Evolutionary conservation across 2,113 vertebrate species (phyloP), one percentile per base, ranked within the genome.

Genomic region (Spermophilus dauricus): DNA sequence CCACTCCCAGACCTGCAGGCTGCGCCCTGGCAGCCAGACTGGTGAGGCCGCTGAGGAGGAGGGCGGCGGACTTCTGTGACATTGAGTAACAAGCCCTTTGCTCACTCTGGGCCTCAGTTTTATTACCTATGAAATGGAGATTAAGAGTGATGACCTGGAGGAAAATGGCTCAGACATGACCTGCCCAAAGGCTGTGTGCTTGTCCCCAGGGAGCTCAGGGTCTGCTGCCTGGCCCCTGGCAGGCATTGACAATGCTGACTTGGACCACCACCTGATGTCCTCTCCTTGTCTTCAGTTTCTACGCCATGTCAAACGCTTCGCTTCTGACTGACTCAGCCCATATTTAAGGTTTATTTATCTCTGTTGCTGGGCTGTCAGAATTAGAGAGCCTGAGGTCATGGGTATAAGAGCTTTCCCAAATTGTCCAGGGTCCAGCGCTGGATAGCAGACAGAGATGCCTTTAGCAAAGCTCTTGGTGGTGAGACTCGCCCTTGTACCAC

Each of bases 291-390:
- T 70, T 30, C 39, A 70, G 51, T 83, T 86, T 53, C 45, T 8
- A 12, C 45, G 2, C 3, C 28, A 76, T 51, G 51, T 18, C 73
- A 80, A 77, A 34, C 58, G 28, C n/a, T 75, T 89, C 22, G 17
- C 56, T 86, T 3, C 37, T 30, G 78, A 26, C 67, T 37, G 70
- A 81, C 72, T 95, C 65, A 17, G 37, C 84, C 24, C 22, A 4
- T 90, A 61, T 63, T 94, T 76, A 32, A 93, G 85, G 72, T 67
- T 97, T 97, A 91, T 94, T 91, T 94, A 32, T 69, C 63, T 82
- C 81, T 90, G 85, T 94, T 94, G 76, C 85, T 88, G 88, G 80
- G 88, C 37, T 88, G 37, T 97, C 22, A 45, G 67, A 78, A 92
- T 85, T 80, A 86, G n/a, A 94, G 58, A 87, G 58, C 9, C 69